phyloP scores from a whole-genome alignment of 2,888 invertebrate species.

The Creontiades dilutus region DNA sequence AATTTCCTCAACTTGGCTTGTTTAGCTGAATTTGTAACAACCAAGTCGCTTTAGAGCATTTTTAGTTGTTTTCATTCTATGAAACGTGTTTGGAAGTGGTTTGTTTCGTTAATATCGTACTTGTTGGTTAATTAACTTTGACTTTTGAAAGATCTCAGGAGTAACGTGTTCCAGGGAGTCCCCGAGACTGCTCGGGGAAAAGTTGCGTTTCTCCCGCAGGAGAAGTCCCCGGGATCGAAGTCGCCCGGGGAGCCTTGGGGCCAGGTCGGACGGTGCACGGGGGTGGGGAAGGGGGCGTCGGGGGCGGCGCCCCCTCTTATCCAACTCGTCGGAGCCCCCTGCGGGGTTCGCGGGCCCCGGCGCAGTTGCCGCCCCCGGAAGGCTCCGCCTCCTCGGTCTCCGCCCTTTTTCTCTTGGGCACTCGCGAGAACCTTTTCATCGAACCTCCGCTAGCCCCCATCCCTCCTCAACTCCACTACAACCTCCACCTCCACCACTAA shows the following conservation, averaged over 20 bases:
- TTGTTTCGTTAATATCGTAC: no score
- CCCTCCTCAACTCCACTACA: neutral
- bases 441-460: neutral
- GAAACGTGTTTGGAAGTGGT: no score
- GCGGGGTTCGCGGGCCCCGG: neutral
- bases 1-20: no score
- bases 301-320: neutral
- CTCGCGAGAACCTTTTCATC: conserved; percentile 4
- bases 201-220: conserved; percentile 46
- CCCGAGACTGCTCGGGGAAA: conserved; percentile 41
- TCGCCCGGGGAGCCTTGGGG: neutral
- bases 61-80: no score
- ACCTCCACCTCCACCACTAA: neutral
- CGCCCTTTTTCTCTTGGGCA: conserved; percentile 46
- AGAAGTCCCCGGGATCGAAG: conserved; percentile 4
- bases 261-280: neutral
- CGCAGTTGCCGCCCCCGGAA: conserved; percentile 53
- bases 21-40: no score
- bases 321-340: neutral
- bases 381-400: neutral
- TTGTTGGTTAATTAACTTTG: no score
- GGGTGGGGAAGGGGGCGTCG: neutral
- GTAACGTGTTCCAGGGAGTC: neutral
- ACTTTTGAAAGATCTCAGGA: no score
- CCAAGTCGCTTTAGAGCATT: no score